phyloP scores from a whole-genome alignment of 2,888 invertebrate species.

The Pandemis heparana region DNA sequence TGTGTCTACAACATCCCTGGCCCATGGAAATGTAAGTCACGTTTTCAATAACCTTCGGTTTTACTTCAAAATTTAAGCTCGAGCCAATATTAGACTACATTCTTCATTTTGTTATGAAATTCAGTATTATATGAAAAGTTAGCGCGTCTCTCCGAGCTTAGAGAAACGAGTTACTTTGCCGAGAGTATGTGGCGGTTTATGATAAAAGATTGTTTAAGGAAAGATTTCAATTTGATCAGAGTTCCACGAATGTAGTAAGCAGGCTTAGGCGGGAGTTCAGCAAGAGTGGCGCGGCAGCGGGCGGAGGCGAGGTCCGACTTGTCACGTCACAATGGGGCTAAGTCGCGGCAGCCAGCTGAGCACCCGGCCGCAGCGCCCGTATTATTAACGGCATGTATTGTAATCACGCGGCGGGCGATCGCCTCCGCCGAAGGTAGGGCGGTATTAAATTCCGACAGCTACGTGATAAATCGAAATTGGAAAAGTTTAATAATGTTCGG shows the following conservation, averaged over 20 bases:
- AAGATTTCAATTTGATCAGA: slow-evolving; percentile 33
- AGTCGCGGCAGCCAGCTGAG: slow-evolving; percentile 61
- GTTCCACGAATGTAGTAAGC: slow-evolving; percentile 15
- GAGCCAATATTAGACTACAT: slow-evolving; percentile 74
- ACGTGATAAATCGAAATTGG: slow-evolving; percentile 87
- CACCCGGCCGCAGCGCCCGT: slow-evolving; percentile 66
- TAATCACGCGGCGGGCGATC: slow-evolving; percentile 86
- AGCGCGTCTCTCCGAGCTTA: slow-evolving; percentile 52
- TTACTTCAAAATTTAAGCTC: slow-evolving; percentile 85
- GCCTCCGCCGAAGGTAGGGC: slow-evolving; percentile 85
- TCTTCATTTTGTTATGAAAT: slow-evolving; percentile 81
- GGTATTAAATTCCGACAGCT: slow-evolving; percentile 87
- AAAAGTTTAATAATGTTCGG: slow-evolving; percentile 87
- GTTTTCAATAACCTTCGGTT: slow-evolving; percentile 86
- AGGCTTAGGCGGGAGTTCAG: slow-evolving; percentile 20
- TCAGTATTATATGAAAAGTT: slow-evolving; percentile 58
- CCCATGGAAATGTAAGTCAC: slow-evolving; percentile 83
- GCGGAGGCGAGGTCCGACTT: slow-evolving; percentile 26
- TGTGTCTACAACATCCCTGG: slow-evolving; percentile 31
- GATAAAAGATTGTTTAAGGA: slow-evolving; percentile 20
- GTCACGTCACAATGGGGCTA: slow-evolving; percentile 46
- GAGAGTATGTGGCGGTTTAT: slow-evolving; percentile 34
- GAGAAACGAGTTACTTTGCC: slow-evolving; percentile 49
- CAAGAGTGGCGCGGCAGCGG: slow-evolving; percentile 3
- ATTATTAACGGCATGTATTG: slow-evolving; percentile 86